These are phyloP conservation scores for Argyresthia albistria DNA, from an alignment of 2,888 invertebrate species.

Conservation along the genomic window DNA sequence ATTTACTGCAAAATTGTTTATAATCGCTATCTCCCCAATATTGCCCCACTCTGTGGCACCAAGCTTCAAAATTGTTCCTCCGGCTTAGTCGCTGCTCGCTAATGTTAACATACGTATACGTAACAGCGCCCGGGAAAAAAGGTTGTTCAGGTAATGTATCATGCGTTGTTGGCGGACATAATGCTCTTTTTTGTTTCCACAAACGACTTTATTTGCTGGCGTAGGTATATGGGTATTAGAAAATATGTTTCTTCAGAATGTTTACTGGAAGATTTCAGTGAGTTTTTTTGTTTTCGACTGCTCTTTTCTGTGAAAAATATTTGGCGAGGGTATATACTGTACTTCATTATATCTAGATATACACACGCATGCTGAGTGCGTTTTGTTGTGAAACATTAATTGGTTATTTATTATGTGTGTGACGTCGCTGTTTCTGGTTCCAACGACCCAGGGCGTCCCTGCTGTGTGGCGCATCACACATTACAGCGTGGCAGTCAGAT, in stretches of 20 bases:
- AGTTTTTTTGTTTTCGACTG: too few relatives aligned
- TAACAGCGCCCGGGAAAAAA: not conserved
- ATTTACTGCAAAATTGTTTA: not conserved
- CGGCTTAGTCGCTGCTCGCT: not conserved
- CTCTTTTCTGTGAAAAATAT: too few relatives aligned
- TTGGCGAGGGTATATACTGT: too few relatives aligned
- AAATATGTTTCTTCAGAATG: slow-evolving; percentile 3
- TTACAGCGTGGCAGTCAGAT: too few relatives aligned
- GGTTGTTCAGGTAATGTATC: slow-evolving; percentile 5
- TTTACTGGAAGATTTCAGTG: not conserved
- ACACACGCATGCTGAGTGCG: too few relatives aligned
- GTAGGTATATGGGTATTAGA: not conserved
- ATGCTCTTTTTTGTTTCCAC: slow-evolving; percentile 1
- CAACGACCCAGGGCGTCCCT: too few relatives aligned
- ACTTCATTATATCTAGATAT: too few relatives aligned
- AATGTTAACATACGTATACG: not conserved
- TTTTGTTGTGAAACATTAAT: too few relatives aligned
- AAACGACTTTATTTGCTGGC: slow-evolving; percentile 4
- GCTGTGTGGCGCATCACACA: too few relatives aligned
- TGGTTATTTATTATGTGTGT: too few relatives aligned
- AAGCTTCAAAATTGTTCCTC: not conserved
- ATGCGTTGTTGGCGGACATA: slow-evolving; percentile 2
- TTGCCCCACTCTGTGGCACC: not conserved
- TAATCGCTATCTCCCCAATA: not conserved
- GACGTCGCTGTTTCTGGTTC: too few relatives aligned